Conservation (phyloP, 2,797 vertebrate species). For the Otus scops region DNA sequence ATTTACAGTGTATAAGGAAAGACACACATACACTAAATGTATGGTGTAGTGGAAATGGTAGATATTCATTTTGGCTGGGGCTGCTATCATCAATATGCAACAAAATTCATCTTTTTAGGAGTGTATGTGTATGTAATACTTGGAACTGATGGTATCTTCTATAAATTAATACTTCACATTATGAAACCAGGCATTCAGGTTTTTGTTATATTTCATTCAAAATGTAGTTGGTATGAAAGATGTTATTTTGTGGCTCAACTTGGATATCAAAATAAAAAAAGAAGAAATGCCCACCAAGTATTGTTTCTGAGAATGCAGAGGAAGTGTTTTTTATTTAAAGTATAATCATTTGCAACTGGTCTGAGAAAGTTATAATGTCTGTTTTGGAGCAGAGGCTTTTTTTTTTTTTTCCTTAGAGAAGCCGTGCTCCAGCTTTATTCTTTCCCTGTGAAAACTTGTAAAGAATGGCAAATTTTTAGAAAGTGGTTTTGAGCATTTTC, state of each 20-base stretch:
- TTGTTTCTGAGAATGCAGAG: background rate
- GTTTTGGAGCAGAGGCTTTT: background rate
- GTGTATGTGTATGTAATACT: background rate
- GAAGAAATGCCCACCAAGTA: rapidly evolving
- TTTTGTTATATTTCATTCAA: background rate
- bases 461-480: background rate
- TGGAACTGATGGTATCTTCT: background rate
- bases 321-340: background rate
- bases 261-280: background rate
- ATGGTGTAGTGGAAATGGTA: background rate
- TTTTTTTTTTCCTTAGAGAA: background rate
- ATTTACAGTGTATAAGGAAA: background rate
- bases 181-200: background rate
- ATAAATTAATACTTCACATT: background rate
- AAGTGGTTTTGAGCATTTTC: background rate
- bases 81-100: background rate
- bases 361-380: background rate
- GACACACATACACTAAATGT: rapidly evolving
- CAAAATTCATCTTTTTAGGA: background rate
- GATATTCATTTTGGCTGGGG: background rate
- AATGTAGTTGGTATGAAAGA: background rate
- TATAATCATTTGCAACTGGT: background rate
- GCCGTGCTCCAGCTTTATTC: background rate
- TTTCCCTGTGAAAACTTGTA: background rate
- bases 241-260: background rate